Evolutionary conservation across 1,140 invertebrate genomes (phyloP).

Genomic region (Ostrea denselamellosa): DNA sequence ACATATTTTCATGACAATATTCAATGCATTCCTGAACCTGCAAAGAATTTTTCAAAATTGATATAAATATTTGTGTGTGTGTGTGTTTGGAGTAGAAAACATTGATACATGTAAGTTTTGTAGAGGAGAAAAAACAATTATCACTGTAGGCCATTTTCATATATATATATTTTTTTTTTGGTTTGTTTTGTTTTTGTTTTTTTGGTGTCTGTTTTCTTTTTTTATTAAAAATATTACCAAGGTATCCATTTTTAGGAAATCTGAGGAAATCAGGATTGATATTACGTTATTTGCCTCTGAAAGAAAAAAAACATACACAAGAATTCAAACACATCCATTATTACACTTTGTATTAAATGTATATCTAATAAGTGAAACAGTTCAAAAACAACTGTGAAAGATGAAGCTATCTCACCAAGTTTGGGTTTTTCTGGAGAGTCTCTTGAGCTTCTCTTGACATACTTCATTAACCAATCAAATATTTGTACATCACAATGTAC

Average conservation of each 20-base stretch:
- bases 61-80: too few relatives aligned
- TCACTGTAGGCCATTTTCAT: too few relatives aligned
- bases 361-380: background rate
- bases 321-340: background rate
- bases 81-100: too few relatives aligned
- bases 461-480: slow-evolving; percentile 98
- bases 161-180: too few relatives aligned
- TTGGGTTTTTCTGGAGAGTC: slow-evolving; percentile 82
- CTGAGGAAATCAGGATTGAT: slow-evolving; percentile 94
- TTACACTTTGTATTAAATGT: background rate
- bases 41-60: background rate
- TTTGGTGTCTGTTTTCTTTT: too few relatives aligned
- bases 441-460: slow-evolving; percentile 83
- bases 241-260: slow-evolving; percentile 95
- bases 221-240: slow-evolving; percentile 80
- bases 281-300: slow-evolving; percentile 91
- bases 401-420: slow-evolving; percentile 79
- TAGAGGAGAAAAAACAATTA: too few relatives aligned
- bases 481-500: slow-evolving; percentile 95
- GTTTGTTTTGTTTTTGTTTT: too few relatives aligned
- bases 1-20: slow-evolving; percentile 76
- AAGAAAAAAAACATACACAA: slow-evolving; percentile 55
- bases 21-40: slow-evolving; percentile 77
- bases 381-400: background rate
- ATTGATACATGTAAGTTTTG: too few relatives aligned